phyloP scores from a whole-genome alignment of 2,888 invertebrate genomes.

The Drosophila borborema region DNA sequence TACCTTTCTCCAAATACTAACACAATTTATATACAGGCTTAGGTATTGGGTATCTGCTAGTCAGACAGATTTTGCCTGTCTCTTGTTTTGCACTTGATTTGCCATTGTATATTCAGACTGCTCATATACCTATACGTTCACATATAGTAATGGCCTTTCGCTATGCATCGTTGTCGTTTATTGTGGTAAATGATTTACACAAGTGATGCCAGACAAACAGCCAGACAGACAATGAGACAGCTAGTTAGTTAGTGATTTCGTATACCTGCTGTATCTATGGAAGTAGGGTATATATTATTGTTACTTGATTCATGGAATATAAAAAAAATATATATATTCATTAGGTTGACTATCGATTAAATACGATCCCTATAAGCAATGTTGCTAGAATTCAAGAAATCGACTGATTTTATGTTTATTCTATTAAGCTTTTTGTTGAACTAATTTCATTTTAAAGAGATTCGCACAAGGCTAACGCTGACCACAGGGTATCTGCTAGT shows the following conservation, averaged over 20 bases:
- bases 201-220: slow-evolving; percentile 11
- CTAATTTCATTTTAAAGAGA: background rate
- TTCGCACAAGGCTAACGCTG: no score
- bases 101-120: slow-evolving; percentile 5
- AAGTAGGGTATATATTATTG: background rate
- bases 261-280: background rate
- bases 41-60: background rate
- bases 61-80: background rate
- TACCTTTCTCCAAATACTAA: background rate
- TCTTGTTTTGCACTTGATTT: slow-evolving; percentile 5
- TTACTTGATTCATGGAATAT: background rate
- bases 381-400: no score
- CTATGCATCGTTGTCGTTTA: slow-evolving; percentile 11
- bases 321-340: no score
- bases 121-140: background rate
- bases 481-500: background rate
- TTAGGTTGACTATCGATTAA: background rate
- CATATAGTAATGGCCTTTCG: slow-evolving; percentile 14
- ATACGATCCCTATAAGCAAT: no score
- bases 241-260: background rate
- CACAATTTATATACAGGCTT: background rate
- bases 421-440: no score
- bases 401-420: no score
- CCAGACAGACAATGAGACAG: slow-evolving; percentile 3
- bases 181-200: slow-evolving; percentile 32